Percentiles rank a stretch among this genome's conserved stretches.
Evolutionary conservation across 2,113 vertebrate genomes (phyloP).

Genomic region (Sardina pilchardus): DNA sequence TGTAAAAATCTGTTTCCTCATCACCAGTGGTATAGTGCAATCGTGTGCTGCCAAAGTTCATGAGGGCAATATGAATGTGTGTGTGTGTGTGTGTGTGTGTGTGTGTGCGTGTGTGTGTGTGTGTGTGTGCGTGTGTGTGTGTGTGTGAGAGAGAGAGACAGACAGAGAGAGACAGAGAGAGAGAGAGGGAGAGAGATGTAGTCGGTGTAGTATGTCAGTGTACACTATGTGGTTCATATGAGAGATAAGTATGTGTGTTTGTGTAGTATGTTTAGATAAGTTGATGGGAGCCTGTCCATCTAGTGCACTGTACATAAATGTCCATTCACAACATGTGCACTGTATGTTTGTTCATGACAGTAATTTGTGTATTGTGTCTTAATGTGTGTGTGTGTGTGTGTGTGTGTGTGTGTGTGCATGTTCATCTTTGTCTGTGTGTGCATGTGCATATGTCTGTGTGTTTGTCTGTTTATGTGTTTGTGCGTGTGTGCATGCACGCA

Average conservation of each 20-base stretch:
- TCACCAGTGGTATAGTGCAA: neutral
- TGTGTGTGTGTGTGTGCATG: slow-evolving; percentile 7
- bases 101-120: neutral
- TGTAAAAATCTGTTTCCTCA: neutral
- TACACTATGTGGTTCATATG: neutral
- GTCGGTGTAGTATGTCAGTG: neutral
- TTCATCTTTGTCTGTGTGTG: slow-evolving; percentile 27
- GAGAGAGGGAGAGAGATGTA: neutral
- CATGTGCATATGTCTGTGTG: neutral
- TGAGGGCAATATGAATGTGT: neutral
- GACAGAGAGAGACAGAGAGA: neutral
- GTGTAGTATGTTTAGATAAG: neutral
- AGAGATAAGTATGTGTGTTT: slow-evolving; percentile 11
- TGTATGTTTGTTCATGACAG: neutral
- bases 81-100: neutral
- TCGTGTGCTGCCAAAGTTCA: neutral
- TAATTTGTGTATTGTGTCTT: neutral
- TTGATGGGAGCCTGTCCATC: neutral
- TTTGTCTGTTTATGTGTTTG: neutral
- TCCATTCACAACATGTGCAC: neutral
- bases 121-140: neutral
- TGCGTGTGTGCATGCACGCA: slow-evolving; percentile 1
- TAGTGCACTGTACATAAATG: neutral
- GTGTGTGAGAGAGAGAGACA: neutral
- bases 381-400: neutral